These are phyloP conservation scores for Ichneumon xanthorius DNA, from an alignment of 2,888 invertebrate species.

Conservation along the genomic window DNA sequence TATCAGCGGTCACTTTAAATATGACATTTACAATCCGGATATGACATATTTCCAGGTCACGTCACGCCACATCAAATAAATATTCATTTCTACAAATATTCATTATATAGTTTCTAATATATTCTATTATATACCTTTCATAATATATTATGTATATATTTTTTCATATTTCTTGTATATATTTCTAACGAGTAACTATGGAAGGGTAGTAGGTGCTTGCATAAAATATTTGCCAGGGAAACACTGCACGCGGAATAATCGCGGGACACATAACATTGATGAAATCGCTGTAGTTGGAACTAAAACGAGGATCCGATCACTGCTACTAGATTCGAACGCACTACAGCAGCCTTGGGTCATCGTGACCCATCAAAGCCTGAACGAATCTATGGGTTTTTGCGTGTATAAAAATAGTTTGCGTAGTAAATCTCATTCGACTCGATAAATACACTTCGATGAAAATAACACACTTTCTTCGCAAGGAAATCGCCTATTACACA, in stretches of 20 bases:
- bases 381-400: slow-evolving; percentile 42
- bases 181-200: slow-evolving; percentile 54
- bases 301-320: slow-evolving; percentile 11
- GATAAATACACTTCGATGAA: slow-evolving; percentile 59
- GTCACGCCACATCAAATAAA: background rate
- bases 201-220: slow-evolving; percentile 37
- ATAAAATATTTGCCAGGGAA: slow-evolving; percentile 42
- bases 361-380: slow-evolving; percentile 42
- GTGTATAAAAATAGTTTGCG: slow-evolving; percentile 67
- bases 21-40: background rate
- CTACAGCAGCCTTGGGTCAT: background rate
- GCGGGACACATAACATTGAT: slow-evolving; percentile 19
- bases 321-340: background rate
- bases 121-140: slow-evolving; percentile 47
- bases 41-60: background rate
- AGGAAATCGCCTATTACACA: slow-evolving; percentile 33
- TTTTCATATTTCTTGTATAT: slow-evolving; percentile 21
- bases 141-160: slow-evolving; percentile 41
- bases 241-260: slow-evolving; percentile 45
- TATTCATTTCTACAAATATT: slow-evolving; percentile 43
- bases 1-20: background rate
- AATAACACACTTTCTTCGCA: slow-evolving; percentile 45
- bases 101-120: slow-evolving; percentile 50
- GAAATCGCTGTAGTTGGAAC: slow-evolving; percentile 4
- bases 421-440: slow-evolving; percentile 61